Percentiles rank a stretch among this genome's conserved stretches.
Conservation (phyloP, 1,140 invertebrate genomes). For the Stegodyphus mimosarum region DNA sequence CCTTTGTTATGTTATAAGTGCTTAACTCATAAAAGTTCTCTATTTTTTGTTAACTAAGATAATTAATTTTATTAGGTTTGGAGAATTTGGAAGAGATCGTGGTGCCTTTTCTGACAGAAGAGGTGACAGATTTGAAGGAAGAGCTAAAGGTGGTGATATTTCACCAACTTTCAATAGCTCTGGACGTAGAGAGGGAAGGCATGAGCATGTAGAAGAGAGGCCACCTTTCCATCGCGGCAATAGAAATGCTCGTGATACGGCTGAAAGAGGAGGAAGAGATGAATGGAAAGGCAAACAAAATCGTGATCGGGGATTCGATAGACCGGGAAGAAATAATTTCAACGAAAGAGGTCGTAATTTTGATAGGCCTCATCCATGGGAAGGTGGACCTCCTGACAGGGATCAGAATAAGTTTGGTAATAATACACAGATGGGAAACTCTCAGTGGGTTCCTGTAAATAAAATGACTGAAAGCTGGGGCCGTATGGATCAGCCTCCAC, state of each 20-base stretch:
- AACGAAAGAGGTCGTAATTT: background rate
- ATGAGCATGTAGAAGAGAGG: conserved; percentile 22
- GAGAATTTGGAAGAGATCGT: conserved; percentile 34
- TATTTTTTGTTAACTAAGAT: background rate
- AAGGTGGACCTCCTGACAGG: conserved; percentile 9
- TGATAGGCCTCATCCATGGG: conserved; percentile 46
- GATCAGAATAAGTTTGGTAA: conserved; percentile 31
- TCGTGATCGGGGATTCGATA: conserved; percentile 34
- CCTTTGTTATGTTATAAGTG: background rate
- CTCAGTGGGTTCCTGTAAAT: conserved; percentile 47
- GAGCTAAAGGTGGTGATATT: conserved; percentile 29
- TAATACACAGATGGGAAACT: conserved; percentile 2
- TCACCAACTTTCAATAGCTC: conserved; percentile 27
- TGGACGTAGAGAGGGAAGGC: conserved; percentile 11
- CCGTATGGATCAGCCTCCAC: conserved; percentile 27
- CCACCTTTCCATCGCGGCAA: conserved; percentile 19
- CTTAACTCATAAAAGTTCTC: background rate
- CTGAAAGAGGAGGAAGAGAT: conserved; percentile 18
- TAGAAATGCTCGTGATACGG: conserved; percentile 7
- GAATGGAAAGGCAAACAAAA: conserved; percentile 33
- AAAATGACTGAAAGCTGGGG: conserved; percentile 37
- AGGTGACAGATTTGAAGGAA: conserved; percentile 24
- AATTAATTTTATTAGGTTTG: conserved; percentile 13
- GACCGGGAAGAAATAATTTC: conserved; percentile 13
- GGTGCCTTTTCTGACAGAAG: conserved; percentile 19